These are phyloP conservation scores for Popillia japonica DNA, from an alignment of 1,140 invertebrate genomes.

Conservation along the genomic window DNA sequence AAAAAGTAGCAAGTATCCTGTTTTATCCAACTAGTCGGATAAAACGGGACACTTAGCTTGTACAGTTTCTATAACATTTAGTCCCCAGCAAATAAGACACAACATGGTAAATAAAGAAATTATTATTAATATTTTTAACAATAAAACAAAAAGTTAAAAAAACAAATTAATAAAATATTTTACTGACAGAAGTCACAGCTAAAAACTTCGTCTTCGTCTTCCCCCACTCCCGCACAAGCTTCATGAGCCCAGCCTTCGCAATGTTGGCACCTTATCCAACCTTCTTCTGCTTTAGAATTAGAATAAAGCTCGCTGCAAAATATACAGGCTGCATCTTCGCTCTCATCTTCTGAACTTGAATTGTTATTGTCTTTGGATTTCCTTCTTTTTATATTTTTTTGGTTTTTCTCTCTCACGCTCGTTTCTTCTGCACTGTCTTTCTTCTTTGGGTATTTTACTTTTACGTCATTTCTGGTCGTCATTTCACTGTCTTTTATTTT, in stretches of 20 bases:
- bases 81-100: too few relatives aligned
- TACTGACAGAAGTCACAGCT: neutral
- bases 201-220: neutral
- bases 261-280: conserved; percentile 35
- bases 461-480: neutral
- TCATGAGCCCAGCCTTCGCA: conserved; percentile 32
- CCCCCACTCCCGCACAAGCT: neutral
- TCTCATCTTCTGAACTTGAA: conserved; percentile 37
- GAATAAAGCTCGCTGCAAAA: conserved; percentile 43
- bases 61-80: too few relatives aligned
- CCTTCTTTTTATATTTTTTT: conserved; percentile 11
- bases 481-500: neutral
- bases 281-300: conserved; percentile 35
- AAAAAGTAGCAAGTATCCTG: too few relatives aligned
- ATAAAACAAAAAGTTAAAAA: too few relatives aligned
- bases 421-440: neutral
- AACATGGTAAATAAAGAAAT: too few relatives aligned
- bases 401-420: neutral
- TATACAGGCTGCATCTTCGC: conserved; percentile 43
- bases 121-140: too few relatives aligned
- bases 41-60: too few relatives aligned
- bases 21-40: too few relatives aligned
- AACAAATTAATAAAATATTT: too few relatives aligned
- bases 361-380: neutral
- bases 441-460: too few relatives aligned